Base-by-base conservation (phyloP, 2,888 invertebrate genomes). In the Synanthedon vespiformis region DNA sequence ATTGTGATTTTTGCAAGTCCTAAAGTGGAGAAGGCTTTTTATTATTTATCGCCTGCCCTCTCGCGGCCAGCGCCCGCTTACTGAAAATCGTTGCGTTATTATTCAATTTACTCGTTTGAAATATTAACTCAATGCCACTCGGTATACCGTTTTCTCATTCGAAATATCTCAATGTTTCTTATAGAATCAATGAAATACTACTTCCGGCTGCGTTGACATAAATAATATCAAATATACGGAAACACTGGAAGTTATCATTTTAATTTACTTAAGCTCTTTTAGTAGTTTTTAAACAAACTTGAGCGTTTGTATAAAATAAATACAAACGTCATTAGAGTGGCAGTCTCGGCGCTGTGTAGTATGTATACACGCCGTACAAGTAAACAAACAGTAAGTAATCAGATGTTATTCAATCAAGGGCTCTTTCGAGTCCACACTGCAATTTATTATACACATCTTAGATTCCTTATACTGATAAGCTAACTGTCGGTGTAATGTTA, bases 1-100 rank as follows among this genome's bases (percentile, higher is more conserved):
- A 87, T 87, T 87, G 84, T 85, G 85, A 87, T 86, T 87, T 87
- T 87, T 86, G 86, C 86, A 86, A 87, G 87, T 86, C 84, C 87
- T 82, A 85, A 86, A 87, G 87, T 86, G 85, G 84, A 83, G 84
- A 84, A 85, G 84, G 84, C 83, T 85, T 84, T 84, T 84, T 85
- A 85, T 85, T 82, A 87, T 87, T 87, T 86, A 87, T 86, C 74
- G 80, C 77, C 68, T 64, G 68, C 70, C 75, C 76, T 73, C 74
- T 67, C 73, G 76, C 72, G 79, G 76, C 77, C 78, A 74, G 73
- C 76, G 74, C 69, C 69, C 77, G 82, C 78, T 82, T 78, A 76
- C 80, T 76, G 78, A 72, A 80, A 83, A 83, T 80, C 77, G 77
- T 72, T 79, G 74, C 77, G 80, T 81, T 84, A 81, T 82, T 81